These are phyloP conservation scores for Spea bombifrons DNA, from an alignment of 2,113 vertebrate species.

Conservation along the genomic window DNA sequence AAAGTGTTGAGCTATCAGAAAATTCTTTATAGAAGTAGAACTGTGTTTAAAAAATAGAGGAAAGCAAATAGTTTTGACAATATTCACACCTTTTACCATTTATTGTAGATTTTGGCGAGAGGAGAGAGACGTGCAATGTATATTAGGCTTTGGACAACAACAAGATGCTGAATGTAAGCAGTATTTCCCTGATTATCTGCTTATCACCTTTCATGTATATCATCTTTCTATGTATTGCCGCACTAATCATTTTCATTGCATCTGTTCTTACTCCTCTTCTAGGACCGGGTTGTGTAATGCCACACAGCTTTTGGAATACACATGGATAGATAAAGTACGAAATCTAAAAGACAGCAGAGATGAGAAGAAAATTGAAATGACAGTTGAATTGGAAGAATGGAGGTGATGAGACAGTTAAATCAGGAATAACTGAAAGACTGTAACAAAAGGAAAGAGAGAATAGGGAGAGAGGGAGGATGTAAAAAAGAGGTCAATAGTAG, in stretches of 20 bases:
- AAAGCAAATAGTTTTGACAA: slow-evolving; percentile 46
- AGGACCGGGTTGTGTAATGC: not conserved
- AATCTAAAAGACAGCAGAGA: slow-evolving; percentile 11
- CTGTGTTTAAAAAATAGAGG: not conserved
- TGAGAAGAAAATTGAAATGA: slow-evolving; percentile 42
- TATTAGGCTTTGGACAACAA: slow-evolving; percentile 22
- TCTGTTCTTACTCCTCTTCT: not conserved
- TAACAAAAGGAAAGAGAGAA: slow-evolving; percentile 33
- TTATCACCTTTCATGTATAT: no score
- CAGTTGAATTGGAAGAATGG: slow-evolving; percentile 66
- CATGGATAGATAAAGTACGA: slow-evolving; percentile 7
- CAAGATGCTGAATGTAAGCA: slow-evolving; percentile 13
- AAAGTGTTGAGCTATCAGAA: slow-evolving; percentile 67
- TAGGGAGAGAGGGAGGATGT: not conserved
- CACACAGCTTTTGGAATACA: slow-evolving; percentile 14
- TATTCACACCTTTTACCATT: slow-evolving; percentile 39
- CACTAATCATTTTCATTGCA: not conserved
- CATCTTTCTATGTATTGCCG: not conserved
- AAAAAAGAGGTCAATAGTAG: slow-evolving; percentile 59
- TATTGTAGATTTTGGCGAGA: slow-evolving; percentile 32
- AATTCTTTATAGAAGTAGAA: slow-evolving; percentile 51
- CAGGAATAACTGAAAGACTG: slow-evolving; percentile 18
- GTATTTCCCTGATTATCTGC: not conserved
- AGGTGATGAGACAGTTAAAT: slow-evolving; percentile 48
- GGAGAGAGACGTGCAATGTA: slow-evolving; percentile 14